Base-by-base conservation (phyloP, 92 coral and sea anemone species). In the Metridium senile region DNA sequence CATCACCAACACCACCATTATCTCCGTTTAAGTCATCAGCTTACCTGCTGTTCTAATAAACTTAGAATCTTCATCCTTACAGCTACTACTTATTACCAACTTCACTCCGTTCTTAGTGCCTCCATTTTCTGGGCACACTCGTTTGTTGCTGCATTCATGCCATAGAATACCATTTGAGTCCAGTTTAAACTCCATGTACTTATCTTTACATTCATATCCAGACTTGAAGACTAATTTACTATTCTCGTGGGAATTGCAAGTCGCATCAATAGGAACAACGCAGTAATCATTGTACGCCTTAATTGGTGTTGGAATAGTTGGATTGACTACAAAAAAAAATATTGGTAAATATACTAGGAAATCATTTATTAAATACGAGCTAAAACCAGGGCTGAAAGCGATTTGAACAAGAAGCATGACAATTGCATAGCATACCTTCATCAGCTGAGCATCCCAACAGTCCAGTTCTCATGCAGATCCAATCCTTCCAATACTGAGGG, bases 401-500 rank as follows among this genome's bases (percentile, higher is more conserved):
- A 9, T 32, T 62, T 27, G 30, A 27, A 17, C 8, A 9, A 3
- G 43, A 62, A 62, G 13, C 28, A 62, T 62, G 16, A 8, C 8
- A 9, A 22, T 75, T 85, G 43, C 17, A 45, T 45, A 88, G 45
- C 26, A 10, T 75, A 91, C 97, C 97, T 85, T 88, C 86, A 71
- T 67, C 59, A 9, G 86, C 16, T 13, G 88, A 49, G 20, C 97
- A 91, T 16, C 97, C 97, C 45, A 72, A 68, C 51, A 88, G 75
- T 29, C 82, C 97, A 0, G 84, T 65, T 77, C 93, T 78, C 62
- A 91, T 69, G 52, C 97, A 91, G 11, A 87, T 84, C 86, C 86
- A 56, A 1, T 77, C 86, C 22, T 85, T 11, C 93, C 93, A 91
- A 79, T 82, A 88, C 47, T 91, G 93, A 20, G 97, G 97, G 69